A percentile compares a stretch with the other conserved stretches of the same genome.
phyloP scores from a whole-genome alignment of 2,888 invertebrate genomes.

The Callyntrura guangdongensis region DNA sequence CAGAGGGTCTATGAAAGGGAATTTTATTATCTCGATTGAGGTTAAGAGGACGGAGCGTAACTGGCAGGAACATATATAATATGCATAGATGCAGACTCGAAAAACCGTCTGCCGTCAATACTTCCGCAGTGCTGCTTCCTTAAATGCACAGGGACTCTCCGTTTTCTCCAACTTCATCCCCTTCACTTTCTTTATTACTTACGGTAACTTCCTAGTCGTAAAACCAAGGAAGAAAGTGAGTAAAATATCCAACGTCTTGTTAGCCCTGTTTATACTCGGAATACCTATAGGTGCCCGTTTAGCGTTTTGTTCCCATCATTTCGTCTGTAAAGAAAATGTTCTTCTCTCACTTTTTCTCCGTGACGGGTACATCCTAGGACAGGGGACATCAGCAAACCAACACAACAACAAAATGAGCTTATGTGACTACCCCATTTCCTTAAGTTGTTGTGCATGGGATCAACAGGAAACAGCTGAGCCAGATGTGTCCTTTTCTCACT shows the following conservation, averaged over 20 bases:
- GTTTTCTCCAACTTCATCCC: background rate
- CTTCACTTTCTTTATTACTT: slow-evolving; percentile 61
- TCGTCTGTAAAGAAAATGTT: background rate
- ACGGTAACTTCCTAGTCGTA: slow-evolving; percentile 63
- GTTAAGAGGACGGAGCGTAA: slow-evolving; percentile 72
- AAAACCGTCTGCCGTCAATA: slow-evolving; percentile 65
- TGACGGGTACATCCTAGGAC: slow-evolving; percentile 2
- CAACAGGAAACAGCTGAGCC: slow-evolving; percentile 76
- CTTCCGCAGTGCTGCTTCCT: slow-evolving; percentile 59
- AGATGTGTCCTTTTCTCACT: slow-evolving; percentile 60
- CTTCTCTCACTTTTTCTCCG: slow-evolving; percentile 7
- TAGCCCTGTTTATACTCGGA: background rate
- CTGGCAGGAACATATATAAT: slow-evolving; percentile 48
- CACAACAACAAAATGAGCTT: slow-evolving; percentile 49
- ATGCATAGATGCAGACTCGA: slow-evolving; percentile 56
- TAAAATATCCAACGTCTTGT: slow-evolving; percentile 41
- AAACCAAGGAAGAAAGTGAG: slow-evolving; percentile 56
- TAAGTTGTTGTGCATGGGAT: slow-evolving; percentile 64
- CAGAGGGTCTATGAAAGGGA: slow-evolving; percentile 60
- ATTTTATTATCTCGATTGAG: slow-evolving; percentile 77
- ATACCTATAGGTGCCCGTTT: slow-evolving; percentile 17
- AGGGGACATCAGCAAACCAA: slow-evolving; percentile 6
- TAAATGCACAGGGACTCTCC: slow-evolving; percentile 31
- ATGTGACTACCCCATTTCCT: slow-evolving; percentile 66
- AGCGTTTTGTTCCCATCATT: slow-evolving; percentile 43